Percentiles rank a stretch among this genome's conserved stretches.
Conservation (phyloP, 2,113 vertebrate genomes). For the Nerophis lumbriciformis region DNA sequence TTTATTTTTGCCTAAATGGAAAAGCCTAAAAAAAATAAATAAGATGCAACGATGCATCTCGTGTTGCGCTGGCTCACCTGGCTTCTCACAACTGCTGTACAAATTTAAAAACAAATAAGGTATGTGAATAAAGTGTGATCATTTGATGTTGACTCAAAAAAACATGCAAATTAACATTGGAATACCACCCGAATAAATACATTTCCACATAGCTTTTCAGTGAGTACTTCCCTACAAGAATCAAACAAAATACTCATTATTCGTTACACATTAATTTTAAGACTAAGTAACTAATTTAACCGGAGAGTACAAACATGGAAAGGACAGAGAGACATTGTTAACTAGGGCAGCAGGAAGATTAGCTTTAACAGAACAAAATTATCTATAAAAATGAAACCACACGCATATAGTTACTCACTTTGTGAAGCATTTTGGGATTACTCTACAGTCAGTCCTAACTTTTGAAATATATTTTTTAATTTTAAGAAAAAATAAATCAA, state of each 20-base stretch:
- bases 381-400: no score
- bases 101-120: not conserved
- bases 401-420: no score
- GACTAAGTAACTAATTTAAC: constrained; percentile 46
- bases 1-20: no score
- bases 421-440: no score
- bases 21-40: no score
- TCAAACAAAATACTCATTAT: constrained; percentile 21
- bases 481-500: no score
- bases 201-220: not conserved
- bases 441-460: no score
- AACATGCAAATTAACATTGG: not conserved
- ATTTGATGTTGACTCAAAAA: not conserved
- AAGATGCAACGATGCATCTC: no score
- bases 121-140: not conserved
- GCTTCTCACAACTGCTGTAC: no score
- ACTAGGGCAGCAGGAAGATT: not conserved
- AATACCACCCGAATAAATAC: not conserved
- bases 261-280: constrained; percentile 29
- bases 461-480: no score
- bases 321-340: constrained; percentile 7
- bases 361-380: not conserved
- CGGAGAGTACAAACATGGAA: constrained; percentile 29
- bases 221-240: not conserved
- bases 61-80: no score